phyloP scores from a whole-genome alignment of 2,113 vertebrate genomes.

The Tyrannus savana region DNA sequence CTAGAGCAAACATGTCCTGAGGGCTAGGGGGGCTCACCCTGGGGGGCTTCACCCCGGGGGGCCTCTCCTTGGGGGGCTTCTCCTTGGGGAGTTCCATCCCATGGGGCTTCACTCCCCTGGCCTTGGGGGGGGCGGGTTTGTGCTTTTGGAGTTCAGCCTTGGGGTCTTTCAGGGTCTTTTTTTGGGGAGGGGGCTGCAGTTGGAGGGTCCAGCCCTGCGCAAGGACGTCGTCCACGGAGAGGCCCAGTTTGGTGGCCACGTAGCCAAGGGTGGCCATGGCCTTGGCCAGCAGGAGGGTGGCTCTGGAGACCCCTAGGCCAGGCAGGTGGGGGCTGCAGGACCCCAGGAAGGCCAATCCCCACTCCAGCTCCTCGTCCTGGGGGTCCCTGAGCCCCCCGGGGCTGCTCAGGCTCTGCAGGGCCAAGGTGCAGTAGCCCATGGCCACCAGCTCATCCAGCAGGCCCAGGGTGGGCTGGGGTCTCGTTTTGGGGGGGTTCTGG shows the following conservation, averaged over 20 bases:
- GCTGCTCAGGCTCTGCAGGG: constrained; percentile 60
- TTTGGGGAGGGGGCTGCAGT: constrained; percentile 39
- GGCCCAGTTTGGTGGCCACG: constrained; percentile 61
- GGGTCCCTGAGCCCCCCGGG: background rate
- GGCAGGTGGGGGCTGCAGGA: constrained; percentile 51
- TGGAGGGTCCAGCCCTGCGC: constrained; percentile 72
- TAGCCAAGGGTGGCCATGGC: constrained; percentile 69
- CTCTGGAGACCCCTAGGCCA: constrained; percentile 72
- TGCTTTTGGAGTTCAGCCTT: background rate
- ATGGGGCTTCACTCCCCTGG: background rate
- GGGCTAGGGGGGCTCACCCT: too few relatives aligned
- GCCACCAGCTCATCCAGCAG: constrained; percentile 78
- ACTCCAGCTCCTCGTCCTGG: constrained; percentile 71
- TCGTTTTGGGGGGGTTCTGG: background rate
- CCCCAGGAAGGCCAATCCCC: constrained; percentile 75
- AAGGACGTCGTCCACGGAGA: constrained; percentile 72
- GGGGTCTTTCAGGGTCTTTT: background rate
- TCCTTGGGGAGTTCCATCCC: too few relatives aligned
- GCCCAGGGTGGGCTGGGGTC: background rate
- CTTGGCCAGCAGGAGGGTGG: constrained; percentile 78
- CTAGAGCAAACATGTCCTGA: constrained; percentile 8
- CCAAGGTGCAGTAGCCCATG: constrained; percentile 74
- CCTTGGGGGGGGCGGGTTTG: background rate
- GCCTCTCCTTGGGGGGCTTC: background rate
- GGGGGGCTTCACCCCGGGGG: background rate